These are phyloP conservation scores for Clostera curtula DNA, from an alignment of 2,888 invertebrate genomes.

Conservation along the genomic window DNA sequence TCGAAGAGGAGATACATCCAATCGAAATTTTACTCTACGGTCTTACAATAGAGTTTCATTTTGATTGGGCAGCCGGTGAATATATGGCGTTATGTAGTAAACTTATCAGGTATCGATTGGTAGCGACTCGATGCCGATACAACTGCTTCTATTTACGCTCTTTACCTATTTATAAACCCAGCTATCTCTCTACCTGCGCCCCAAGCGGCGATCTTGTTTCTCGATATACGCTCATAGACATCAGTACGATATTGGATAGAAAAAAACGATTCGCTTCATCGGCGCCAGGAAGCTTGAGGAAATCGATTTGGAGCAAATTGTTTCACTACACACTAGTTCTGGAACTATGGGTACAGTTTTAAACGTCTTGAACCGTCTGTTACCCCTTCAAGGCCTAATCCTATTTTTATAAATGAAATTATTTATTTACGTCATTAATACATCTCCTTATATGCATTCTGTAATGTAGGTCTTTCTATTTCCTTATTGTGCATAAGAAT, in stretches of 20 bases:
- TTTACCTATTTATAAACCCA: conserved; percentile 71
- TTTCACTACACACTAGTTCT: too few species aligned
- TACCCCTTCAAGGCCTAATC: too few species aligned
- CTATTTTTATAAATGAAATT: too few species aligned
- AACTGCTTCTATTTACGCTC: conserved; percentile 69
- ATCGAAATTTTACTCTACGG: conserved; percentile 18
- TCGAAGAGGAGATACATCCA: conserved; percentile 18
- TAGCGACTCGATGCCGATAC: conserved; percentile 62
- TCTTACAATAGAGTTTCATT: conserved; percentile 15
- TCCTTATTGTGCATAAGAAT: too few species aligned
- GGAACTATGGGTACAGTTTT: too few species aligned
- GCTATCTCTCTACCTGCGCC: conserved; percentile 61
- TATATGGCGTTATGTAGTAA: conserved; percentile 30
- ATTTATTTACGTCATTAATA: too few species aligned
- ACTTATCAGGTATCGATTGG: conserved; percentile 61
- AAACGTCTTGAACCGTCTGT: too few species aligned
- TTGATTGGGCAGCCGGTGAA: conserved; percentile 18
- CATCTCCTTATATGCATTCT: too few species aligned
- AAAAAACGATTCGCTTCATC: conserved; percentile 17
- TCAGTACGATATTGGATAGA: conserved; percentile 17
- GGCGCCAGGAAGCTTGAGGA: conserved; percentile 15
- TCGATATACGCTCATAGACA: conserved; percentile 21
- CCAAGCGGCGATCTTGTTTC: conserved; percentile 30
- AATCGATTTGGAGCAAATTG: conserved; percentile 12
- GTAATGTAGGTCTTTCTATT: too few species aligned